Base-by-base conservation (phyloP, 2,797 vertebrate species). In the Rhynchotus rufescens region DNA sequence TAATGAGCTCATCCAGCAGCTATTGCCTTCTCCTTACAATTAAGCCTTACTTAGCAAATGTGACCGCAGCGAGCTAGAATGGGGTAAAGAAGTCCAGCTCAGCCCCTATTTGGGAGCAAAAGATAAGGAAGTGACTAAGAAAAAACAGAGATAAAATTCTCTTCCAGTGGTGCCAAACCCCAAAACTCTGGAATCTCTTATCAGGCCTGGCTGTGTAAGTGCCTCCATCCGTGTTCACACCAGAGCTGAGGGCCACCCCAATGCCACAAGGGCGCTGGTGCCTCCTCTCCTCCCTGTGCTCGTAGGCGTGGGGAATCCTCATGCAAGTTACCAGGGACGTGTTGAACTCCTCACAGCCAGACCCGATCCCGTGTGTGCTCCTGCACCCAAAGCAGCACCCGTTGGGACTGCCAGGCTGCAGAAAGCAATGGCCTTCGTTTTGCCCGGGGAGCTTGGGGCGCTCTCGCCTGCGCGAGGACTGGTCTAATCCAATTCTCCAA, bases 381-480 rank as follows among this genome's bases (percentile, higher is more conserved):
- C 78, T 42, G 0, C 0, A 0, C 61, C 0, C 0, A 75, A 59
- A 85, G 6, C n/a, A 1, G 40, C 47, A 62, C 3, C 32, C 61
- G 4, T 1, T 10, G 47, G 74, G 75, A 81, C 56, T 47, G 60
- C 0, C 51, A 10, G 51, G 30, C 74, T 56, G 62, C 78, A 73
- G 32, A 34, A 67, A 73, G 23, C 73, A 86, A 84, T 25, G 38
- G 56, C 57, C 19, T 2, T 23, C 12, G 60, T 67, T 77, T 56
- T 44, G 32, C 80, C 0, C 44, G 21, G 74, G 79, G 34, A 57
- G 6, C 81, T 38, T 83, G 49, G 34, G 45, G 20, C 66, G 80
- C 67, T 51, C 51, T 61, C 26, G 9, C 9, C 45, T 9, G n/a
- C 2, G 59, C 30, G 83, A 62, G 74, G 73, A 13, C 1, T 4